Conservation (phyloP, 2,888 invertebrate species). For the Eupithecia centaureata region DNA sequence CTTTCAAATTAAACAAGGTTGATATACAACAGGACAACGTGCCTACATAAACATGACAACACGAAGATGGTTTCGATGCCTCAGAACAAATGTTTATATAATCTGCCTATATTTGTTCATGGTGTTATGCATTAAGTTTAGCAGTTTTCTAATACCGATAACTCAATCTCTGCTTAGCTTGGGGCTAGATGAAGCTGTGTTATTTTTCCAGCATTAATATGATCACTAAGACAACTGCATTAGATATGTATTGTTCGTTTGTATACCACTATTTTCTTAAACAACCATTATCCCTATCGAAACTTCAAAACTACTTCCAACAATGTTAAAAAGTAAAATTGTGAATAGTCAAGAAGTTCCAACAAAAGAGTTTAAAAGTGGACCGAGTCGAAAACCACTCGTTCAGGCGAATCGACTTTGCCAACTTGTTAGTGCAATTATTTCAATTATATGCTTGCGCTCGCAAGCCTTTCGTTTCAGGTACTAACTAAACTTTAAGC, state of each 20-base stretch:
- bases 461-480: slow-evolving; percentile 8
- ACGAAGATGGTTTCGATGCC: no score
- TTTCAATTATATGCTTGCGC: slow-evolving; percentile 18
- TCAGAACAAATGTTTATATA: no score
- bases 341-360: slow-evolving; percentile 24
- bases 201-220: no score
- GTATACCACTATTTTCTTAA: not conserved
- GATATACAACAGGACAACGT: no score
- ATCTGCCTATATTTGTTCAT: no score
- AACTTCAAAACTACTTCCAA: slow-evolving; percentile 33
- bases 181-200: no score
- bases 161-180: no score
- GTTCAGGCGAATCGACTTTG: slow-evolving; percentile 22
- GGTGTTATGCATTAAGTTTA: no score
- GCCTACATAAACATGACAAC: no score
- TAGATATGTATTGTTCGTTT: not conserved
- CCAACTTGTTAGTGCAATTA: slow-evolving; percentile 25
- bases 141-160: no score
- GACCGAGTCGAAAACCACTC: slow-evolving; percentile 11
- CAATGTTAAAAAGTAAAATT: slow-evolving; percentile 29
- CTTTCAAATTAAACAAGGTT: no score
- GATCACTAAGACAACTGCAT: not conserved
- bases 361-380: slow-evolving; percentile 23
- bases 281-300: slow-evolving; percentile 18
- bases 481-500: slow-evolving; percentile 6